phyloP scores from a whole-genome alignment of 2,888 invertebrate genomes.

The Esperia sulphurella region DNA sequence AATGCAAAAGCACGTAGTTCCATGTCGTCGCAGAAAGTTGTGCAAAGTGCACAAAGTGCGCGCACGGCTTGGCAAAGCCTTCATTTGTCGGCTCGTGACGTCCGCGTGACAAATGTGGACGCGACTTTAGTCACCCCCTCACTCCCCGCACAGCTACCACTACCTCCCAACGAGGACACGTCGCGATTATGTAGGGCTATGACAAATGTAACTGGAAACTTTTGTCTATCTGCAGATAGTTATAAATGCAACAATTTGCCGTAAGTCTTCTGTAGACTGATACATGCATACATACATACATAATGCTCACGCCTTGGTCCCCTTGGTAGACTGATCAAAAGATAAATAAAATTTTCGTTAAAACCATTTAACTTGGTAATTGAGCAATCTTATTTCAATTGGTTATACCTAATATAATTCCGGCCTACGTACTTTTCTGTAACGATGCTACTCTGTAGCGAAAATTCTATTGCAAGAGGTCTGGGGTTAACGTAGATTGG shows the following conservation, averaged over 20 bases:
- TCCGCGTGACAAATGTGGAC: conserved; percentile 77
- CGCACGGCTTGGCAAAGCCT: conserved; percentile 72
- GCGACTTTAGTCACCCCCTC: conserved; percentile 51
- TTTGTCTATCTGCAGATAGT: conserved; percentile 31
- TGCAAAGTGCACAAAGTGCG: conserved; percentile 76
- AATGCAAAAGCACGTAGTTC: conserved; percentile 76
- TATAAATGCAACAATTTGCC: conserved; percentile 28
- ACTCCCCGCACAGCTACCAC: conserved; percentile 1
- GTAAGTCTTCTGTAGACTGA: too few species aligned
- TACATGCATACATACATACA: too few species aligned
- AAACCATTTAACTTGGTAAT: conserved; percentile 3
- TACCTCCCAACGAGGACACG: conserved; percentile 30
- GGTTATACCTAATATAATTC: conserved; percentile 48
- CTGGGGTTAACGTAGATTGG: conserved; percentile 74
- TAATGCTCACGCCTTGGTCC: too few species aligned
- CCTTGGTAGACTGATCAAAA: not conserved
- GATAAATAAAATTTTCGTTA: conserved; percentile 2
- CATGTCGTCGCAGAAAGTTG: conserved; percentile 73
- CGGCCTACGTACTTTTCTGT: conserved; percentile 66
- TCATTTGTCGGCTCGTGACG: conserved; percentile 79
- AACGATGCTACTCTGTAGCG: conserved; percentile 58
- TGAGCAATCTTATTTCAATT: conserved; percentile 38
- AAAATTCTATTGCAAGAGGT: conserved; percentile 70
- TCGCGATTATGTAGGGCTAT: conserved; percentile 61
- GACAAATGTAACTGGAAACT: conserved; percentile 53